Conservation (phyloP, 1,140 invertebrate species). For the Lepidurus arcticus region DNA sequence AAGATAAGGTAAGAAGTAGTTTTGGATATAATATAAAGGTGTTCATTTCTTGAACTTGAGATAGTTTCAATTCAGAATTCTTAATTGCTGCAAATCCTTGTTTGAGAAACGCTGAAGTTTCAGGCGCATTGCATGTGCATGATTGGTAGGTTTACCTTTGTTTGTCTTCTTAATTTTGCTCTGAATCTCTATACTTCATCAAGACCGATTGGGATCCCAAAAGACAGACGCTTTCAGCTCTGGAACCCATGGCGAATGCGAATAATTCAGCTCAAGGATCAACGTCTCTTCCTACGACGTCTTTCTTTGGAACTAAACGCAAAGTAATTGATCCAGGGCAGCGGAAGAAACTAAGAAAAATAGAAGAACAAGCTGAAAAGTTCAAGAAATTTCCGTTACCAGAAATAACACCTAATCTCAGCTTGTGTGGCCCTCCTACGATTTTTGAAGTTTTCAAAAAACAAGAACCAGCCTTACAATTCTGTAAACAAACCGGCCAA, state of each 20-base stretch:
- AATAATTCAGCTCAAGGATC: background rate
- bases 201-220: background rate
- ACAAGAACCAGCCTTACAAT: background rate
- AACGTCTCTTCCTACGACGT: background rate
- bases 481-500: background rate
- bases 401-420: background rate
- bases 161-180: too few relatives aligned
- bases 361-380: background rate
- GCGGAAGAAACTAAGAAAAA: background rate
- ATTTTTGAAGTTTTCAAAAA: background rate
- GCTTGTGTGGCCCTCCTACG: background rate
- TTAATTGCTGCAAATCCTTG: too few relatives aligned
- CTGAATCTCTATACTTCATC: too few relatives aligned
- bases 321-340: background rate
- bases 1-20: too few relatives aligned
- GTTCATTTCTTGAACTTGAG: too few relatives aligned
- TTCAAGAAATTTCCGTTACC: background rate
- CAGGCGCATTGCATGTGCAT: too few relatives aligned
- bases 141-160: too few relatives aligned
- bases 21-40: too few relatives aligned
- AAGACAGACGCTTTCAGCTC: background rate
- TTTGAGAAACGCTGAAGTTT: too few relatives aligned
- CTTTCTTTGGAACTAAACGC: background rate
- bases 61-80: too few relatives aligned
- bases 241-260: background rate